Conservation (phyloP, 2,113 vertebrate genomes). For the Caranx melampygus region DNA sequence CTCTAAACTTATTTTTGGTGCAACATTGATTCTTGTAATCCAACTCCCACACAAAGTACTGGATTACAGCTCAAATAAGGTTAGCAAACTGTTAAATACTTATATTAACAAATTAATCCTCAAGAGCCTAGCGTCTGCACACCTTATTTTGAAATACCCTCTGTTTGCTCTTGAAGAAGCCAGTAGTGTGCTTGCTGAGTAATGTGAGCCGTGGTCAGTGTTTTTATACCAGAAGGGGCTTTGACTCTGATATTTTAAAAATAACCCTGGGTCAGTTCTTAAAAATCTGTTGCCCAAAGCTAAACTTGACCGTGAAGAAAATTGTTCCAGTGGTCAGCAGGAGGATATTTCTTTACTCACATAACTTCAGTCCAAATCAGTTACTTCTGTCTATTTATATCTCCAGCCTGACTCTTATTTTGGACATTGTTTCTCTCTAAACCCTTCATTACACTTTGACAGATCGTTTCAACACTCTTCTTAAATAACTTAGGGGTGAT, state of each 20-base stretch:
- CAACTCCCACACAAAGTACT: constrained; percentile 31
- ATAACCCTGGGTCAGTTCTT: constrained; percentile 5
- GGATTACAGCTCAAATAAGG: constrained; percentile 21
- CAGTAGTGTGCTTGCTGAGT: neutral
- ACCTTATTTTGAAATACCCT: neutral
- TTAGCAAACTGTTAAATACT: constrained; percentile 29
- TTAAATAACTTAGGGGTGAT: constrained; percentile 47
- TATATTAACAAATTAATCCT: constrained; percentile 10
- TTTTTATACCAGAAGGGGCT: neutral
- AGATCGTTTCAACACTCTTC: constrained; percentile 54
- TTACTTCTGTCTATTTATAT: constrained; percentile 55
- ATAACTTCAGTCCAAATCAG: constrained; percentile 40
- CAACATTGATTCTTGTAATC: constrained; percentile 4
- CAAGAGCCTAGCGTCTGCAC: neutral
- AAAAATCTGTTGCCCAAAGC: constrained; percentile 9
- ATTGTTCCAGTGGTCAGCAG: constrained; percentile 12
- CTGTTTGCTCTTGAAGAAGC: neutral
- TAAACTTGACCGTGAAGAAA: constrained; percentile 21
- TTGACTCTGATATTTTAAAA: constrained; percentile 2
- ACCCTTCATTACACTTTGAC: constrained; percentile 53
- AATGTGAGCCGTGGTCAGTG: neutral
- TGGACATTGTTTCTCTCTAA: constrained; percentile 43
- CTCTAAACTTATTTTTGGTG: constrained; percentile 43
- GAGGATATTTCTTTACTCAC: constrained; percentile 32
- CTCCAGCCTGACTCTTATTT: constrained; percentile 31